A percentile compares a stretch with the other conserved stretches of the same genome.
These are phyloP conservation scores for Nothocercus nigrocapillus DNA, from an alignment of 2,113 vertebrate species.

Conservation along the genomic window DNA sequence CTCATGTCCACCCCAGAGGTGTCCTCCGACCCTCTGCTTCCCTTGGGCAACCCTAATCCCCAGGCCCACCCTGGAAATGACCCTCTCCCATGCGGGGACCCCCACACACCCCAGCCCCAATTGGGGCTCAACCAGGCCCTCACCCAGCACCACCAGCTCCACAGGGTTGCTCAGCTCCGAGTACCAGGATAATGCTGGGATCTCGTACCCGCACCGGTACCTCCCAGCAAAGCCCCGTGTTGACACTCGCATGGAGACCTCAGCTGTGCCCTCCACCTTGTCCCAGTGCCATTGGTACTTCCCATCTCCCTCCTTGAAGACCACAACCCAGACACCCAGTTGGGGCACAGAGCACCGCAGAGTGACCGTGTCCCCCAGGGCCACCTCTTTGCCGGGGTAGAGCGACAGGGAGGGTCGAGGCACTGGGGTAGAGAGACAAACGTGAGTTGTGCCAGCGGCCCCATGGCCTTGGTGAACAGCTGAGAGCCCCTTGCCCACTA, in stretches of 20 bases:
- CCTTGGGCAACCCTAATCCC: too few species aligned
- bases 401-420: background rate
- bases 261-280: background rate
- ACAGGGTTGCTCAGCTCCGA: background rate
- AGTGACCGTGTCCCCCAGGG: background rate
- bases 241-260: background rate
- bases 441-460: too few species aligned
- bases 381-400: background rate
- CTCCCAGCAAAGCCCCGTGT: background rate
- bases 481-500: too few species aligned
- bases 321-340: background rate
- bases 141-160: background rate
- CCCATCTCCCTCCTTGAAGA: background rate
- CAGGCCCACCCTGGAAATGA: too few species aligned
- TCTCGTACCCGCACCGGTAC: background rate
- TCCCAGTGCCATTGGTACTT: background rate
- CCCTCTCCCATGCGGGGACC: too few species aligned
- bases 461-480: too few species aligned
- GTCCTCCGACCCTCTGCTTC: too few species aligned
- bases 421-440: background rate
- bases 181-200: background rate
- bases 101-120: too few species aligned
- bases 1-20: too few species aligned
- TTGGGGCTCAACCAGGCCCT: background rate
- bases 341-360: background rate